These are phyloP conservation scores for Dinothrombium tinctorium DNA, from an alignment of 1,140 invertebrate genomes.

Conservation along the genomic window DNA sequence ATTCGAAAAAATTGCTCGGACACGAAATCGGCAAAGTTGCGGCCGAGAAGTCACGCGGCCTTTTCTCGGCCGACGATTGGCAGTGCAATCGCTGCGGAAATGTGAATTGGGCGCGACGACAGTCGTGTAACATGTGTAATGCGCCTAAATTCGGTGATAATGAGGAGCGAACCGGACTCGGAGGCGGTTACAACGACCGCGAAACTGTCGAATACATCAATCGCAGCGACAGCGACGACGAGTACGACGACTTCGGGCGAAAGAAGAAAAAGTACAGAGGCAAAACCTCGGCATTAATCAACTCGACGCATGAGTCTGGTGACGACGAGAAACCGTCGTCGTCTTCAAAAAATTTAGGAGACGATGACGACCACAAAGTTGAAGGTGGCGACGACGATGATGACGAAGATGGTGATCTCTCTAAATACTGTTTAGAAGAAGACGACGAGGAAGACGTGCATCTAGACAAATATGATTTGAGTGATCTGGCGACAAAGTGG, in stretches of 20 bases:
- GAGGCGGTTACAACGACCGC: conserved; percentile 58
- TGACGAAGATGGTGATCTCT: no score
- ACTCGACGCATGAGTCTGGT: no score
- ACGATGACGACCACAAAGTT: no score
- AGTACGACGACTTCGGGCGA: conserved; percentile 51
- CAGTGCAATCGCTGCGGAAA: conserved; percentile 92
- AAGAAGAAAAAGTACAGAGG: conserved; percentile 12
- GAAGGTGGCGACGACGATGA: no score
- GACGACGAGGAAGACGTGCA: no score
- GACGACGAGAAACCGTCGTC: no score
- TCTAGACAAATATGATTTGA: no score
- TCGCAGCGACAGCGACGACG: conserved; percentile 55
- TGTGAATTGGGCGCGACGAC: conserved; percentile 92
- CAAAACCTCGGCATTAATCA: no score
- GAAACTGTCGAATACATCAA: conserved; percentile 79
- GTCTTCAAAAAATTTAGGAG: no score
- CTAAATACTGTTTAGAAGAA: no score
- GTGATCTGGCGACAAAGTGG: no score
- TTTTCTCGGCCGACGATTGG: conserved; percentile 96
- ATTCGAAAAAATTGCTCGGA: conserved; percentile 50
- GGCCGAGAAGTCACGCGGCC: conserved; percentile 88
- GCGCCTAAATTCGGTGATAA: conserved; percentile 85
- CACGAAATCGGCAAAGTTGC: conserved; percentile 92
- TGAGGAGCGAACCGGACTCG: conserved; percentile 34
- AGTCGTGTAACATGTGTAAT: conserved; percentile 96